Evolutionary conservation across 2,113 vertebrate species (phyloP).

Genomic region (Psammodynastes pulverulentus): DNA sequence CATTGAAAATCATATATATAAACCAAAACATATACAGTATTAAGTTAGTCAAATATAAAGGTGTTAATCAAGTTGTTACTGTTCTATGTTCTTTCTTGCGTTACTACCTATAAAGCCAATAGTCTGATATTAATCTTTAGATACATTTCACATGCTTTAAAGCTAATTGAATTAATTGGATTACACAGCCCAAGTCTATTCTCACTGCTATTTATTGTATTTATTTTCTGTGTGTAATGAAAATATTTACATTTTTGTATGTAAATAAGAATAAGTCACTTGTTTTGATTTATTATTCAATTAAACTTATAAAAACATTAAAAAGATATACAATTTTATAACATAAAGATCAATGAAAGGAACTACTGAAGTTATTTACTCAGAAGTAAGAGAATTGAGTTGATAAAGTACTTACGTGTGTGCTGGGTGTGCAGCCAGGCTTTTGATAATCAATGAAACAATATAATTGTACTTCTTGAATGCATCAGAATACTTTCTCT

Average conservation of each 20-base stretch:
- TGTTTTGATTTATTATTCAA: background rate
- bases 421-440: background rate
- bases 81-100: background rate
- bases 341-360: background rate
- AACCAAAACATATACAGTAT: constrained; percentile 9
- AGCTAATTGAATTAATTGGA: constrained; percentile 6
- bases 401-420: background rate
- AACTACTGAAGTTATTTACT: background rate
- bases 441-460: background rate
- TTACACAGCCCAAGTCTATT: background rate
- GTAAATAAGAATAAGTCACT: background rate
- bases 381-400: background rate
- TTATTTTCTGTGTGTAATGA: background rate
- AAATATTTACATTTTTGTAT: background rate
- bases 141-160: constrained; percentile 2
- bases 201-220: background rate
- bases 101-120: background rate
- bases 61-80: constrained; percentile 8
- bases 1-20: constrained; percentile 10
- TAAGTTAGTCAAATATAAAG: constrained; percentile 14
- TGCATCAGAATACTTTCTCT: background rate
- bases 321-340: background rate
- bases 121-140: background rate
- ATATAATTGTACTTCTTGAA: background rate
- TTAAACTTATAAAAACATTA: background rate